Evolutionary conservation across 2,113 vertebrate species (phyloP), one percentile per base, ranked within the genome.

Genomic region (Ceyx melanurus): DNA sequence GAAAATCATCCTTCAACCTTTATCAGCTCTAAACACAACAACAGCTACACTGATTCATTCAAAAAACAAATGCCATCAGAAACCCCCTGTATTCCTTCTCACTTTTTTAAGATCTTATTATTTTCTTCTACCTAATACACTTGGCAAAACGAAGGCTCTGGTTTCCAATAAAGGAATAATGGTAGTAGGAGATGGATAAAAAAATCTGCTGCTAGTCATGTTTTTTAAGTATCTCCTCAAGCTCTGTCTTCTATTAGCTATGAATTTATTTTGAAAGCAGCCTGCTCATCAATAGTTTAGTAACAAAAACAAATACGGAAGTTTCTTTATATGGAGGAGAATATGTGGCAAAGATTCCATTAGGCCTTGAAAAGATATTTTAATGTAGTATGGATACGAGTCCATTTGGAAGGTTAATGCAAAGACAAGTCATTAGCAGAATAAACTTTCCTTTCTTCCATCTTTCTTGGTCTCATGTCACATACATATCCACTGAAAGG

Each of bases 231-330:
- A 86, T 16, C 28, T 93, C 23, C 72, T 94, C 51, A 70, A 86
- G 61, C n/a, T 83, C 42, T 61, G 8, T 73, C 40, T 81, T 88
- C n/a, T 54, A 65, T 90, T 92, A 91, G 40, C 83, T 91, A 92
- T 42, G 60, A 92, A 88, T 86, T 95, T 95, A 93, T 88, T 93
- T 91, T 92, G 74, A 84, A 95, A 94, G 86, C 28, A 94, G 43
- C 15, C 45, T 72, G 70, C 26, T 92, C 82, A 73, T 94, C 54
- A 90, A 81, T 65, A 91, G 17, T 78, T 95, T 25, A 95, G 68
- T 65, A 78, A 66, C 10, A 54, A 84, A 85, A 76, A 46, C 4
- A 8, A 25, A 13, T 2, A 35, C 2, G 3, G 23, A 51, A 46
- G 3, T 13, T 29, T 35, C 42, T 76, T 86, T 82, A 62, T 37